A percentile compares a stretch with the other conserved stretches of the same genome.
phyloP scores from a whole-genome alignment of 2,113 vertebrate genomes.

The Cyphomyrus plagiostoma region DNA sequence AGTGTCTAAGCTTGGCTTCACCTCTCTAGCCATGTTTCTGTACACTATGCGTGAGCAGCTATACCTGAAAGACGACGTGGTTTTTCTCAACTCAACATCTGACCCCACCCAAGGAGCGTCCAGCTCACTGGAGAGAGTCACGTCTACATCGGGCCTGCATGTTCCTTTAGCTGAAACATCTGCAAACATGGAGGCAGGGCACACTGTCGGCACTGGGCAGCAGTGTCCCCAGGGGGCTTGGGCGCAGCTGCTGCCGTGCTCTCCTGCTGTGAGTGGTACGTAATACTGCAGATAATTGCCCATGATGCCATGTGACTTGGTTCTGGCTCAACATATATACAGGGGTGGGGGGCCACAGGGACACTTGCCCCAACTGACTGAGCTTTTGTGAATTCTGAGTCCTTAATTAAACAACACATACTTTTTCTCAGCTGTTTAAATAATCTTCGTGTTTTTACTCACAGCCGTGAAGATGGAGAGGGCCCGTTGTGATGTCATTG shows the following conservation, averaged over 20 bases:
- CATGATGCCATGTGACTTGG: background rate
- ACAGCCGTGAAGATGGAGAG: constrained; percentile 33
- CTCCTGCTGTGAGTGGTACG: background rate
- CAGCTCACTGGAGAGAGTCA: background rate
- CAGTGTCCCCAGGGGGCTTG: background rate
- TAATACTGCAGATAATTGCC: background rate
- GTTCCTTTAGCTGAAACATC: background rate
- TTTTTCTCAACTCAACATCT: constrained; percentile 39
- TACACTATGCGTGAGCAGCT: constrained; percentile 41
- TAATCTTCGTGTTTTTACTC: background rate
- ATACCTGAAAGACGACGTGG: constrained; percentile 25
- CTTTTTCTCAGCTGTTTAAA: too few relatives aligned
- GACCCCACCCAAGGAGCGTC: background rate
- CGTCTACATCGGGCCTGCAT: background rate
- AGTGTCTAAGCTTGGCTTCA: constrained; percentile 41
- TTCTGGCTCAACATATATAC: background rate
- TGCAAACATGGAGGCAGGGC: background rate
- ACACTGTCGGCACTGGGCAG: background rate
- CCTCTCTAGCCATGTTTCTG: constrained; percentile 35
- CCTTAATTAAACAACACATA: too few relatives aligned
- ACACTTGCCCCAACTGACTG: too few relatives aligned
- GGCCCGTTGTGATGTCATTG: constrained; percentile 33
- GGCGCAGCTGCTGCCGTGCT: background rate
- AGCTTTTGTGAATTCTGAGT: too few relatives aligned
- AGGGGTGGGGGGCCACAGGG: background rate